Evolutionary conservation across 2,113 vertebrate species (phyloP).

Genomic region (Pituophis catenifer): DNA sequence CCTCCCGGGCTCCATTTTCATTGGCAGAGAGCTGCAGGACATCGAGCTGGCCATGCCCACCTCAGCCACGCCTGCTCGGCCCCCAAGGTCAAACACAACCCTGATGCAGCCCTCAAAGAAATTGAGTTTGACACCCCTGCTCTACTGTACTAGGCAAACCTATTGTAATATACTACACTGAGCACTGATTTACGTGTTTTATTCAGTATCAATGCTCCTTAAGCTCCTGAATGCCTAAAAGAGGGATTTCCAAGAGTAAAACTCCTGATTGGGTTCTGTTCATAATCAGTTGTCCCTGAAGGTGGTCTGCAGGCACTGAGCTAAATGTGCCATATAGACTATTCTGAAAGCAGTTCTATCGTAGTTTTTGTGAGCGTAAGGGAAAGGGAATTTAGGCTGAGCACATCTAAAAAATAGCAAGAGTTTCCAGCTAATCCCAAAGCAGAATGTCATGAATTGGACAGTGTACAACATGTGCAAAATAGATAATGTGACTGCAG

Average conservation of each 20-base stretch:
- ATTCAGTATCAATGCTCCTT: background rate
- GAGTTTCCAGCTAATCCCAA: background rate
- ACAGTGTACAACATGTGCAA: background rate
- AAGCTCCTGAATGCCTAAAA: background rate
- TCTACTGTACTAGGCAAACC: background rate
- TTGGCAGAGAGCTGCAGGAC: too few relatives aligned
- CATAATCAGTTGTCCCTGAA: background rate
- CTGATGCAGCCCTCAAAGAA: too few relatives aligned
- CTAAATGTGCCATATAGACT: background rate
- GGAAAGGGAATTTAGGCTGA: background rate
- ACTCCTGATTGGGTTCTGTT: background rate
- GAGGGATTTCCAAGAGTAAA: background rate
- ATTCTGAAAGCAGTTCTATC: background rate
- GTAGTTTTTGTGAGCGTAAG: background rate
- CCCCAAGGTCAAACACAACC: too few relatives aligned
- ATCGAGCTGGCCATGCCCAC: too few relatives aligned
- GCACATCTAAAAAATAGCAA: background rate
- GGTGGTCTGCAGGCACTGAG: background rate
- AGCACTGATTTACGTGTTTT: background rate
- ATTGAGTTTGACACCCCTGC: too few relatives aligned
- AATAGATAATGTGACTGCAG: background rate
- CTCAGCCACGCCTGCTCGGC: too few relatives aligned
- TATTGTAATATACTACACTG: background rate
- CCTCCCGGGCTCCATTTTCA: too few relatives aligned
- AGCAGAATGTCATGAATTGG: background rate